These are phyloP conservation scores for Neosalanx taihuensis DNA, from an alignment of 2,797 vertebrate species.

Conservation along the genomic window DNA sequence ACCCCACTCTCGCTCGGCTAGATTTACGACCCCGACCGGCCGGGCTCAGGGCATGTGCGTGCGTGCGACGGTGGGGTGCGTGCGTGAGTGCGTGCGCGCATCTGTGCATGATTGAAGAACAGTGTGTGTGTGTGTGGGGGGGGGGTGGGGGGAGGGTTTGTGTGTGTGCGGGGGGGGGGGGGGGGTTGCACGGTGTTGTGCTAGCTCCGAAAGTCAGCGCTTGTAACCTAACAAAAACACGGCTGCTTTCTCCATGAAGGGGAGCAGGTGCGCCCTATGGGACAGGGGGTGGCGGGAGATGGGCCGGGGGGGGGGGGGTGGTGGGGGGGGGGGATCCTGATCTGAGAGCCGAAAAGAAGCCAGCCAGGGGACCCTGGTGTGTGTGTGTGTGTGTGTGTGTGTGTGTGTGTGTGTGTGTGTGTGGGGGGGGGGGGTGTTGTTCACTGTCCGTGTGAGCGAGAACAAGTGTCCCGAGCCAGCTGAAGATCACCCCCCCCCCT, in stretches of 20 bases:
- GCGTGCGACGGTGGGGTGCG: neutral
- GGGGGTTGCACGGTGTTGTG: slow-evolving; percentile 10
- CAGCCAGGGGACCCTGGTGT: neutral
- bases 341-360: slow-evolving; percentile 25
- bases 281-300: slow-evolving; percentile 4
- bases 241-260: slow-evolving; percentile 42
- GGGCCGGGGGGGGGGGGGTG: neutral
- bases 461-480: slow-evolving; percentile 38
- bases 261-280: slow-evolving; percentile 48
- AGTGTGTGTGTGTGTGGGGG: neutral
- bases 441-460: slow-evolving; percentile 6
- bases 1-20: slow-evolving; percentile 21
- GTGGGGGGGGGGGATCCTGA: slow-evolving; percentile 17
- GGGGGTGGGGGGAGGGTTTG: neutral
- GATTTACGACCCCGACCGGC: slow-evolving; percentile 37
- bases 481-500: slow-evolving; percentile 36
- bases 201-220: slow-evolving; percentile 20
- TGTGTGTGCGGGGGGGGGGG: neutral
- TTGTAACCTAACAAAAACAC: slow-evolving; percentile 33
- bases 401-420: too few species aligned
- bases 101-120: neutral
- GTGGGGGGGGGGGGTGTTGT: too few species aligned
- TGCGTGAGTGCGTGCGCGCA: neutral
- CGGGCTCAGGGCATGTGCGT: neutral
- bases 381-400: too few species aligned